phyloP scores from a whole-genome alignment of 2,113 vertebrate species.

The Lamprotornis superbus region DNA sequence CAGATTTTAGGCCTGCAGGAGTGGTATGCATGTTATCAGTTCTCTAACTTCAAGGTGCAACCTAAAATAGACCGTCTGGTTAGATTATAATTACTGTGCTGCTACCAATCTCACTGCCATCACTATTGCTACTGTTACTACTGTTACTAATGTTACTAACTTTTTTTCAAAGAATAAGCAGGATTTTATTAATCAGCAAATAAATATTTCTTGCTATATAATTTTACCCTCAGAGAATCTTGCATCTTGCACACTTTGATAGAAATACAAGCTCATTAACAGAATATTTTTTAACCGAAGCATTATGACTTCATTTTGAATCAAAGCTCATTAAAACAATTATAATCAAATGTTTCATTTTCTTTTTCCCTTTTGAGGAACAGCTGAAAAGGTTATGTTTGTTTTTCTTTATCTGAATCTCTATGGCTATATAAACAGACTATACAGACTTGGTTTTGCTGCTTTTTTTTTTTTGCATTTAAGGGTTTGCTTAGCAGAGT shows the following conservation, averaged over 20 bases:
- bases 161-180: slow-evolving; percentile 54
- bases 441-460: slow-evolving; percentile 63
- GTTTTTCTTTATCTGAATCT: slow-evolving; percentile 79
- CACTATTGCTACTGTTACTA: neutral
- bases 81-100: neutral
- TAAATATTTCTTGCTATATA: slow-evolving; percentile 72
- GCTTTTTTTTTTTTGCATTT: slow-evolving; percentile 66
- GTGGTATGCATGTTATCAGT: neutral
- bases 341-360: slow-evolving; percentile 85
- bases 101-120: neutral
- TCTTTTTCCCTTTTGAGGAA: slow-evolving; percentile 78
- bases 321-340: slow-evolving; percentile 85
- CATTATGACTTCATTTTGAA: slow-evolving; percentile 80
- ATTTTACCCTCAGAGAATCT: slow-evolving; percentile 77
- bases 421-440: slow-evolving; percentile 73
- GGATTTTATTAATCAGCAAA: slow-evolving; percentile 71
- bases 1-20: neutral
- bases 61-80: neutral
- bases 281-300: slow-evolving; percentile 76
- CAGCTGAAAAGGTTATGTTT: slow-evolving; percentile 84
- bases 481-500: slow-evolving; percentile 9
- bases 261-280: slow-evolving; percentile 81
- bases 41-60: neutral
- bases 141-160: neutral
- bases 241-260: slow-evolving; percentile 71